Evolutionary conservation across 2,888 invertebrate genomes (phyloP).

Genomic region (Pyralis farinalis): DNA sequence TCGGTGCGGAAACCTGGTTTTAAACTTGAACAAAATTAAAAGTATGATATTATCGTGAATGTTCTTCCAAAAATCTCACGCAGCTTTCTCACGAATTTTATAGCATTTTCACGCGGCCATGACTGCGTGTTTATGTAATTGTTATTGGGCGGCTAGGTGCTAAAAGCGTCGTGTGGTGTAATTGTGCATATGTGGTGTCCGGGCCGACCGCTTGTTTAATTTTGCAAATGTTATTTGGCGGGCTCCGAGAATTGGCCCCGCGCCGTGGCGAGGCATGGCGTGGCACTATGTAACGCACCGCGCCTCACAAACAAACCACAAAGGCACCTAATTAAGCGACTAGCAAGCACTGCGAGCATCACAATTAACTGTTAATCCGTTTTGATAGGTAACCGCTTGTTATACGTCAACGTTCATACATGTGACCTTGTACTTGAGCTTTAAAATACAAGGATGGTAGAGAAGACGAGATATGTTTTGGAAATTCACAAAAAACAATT

Average conservation of each 20-base stretch:
- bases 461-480: too few relatives aligned
- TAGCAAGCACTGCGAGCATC: constrained; percentile 28
- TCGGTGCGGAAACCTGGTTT: too few relatives aligned
- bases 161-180: constrained; percentile 46
- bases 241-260: constrained; percentile 9
- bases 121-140: constrained; percentile 23
- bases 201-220: constrained; percentile 55
- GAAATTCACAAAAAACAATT: too few relatives aligned
- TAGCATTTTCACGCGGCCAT: not conserved
- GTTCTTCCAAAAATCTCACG: too few relatives aligned
- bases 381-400: constrained; percentile 23
- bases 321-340: constrained; percentile 55
- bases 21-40: too few relatives aligned
- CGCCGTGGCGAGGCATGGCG: too few relatives aligned
- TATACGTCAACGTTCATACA: too few relatives aligned
- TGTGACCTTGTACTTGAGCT: too few relatives aligned
- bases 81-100: too few relatives aligned
- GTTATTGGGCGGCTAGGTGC: constrained; percentile 48
- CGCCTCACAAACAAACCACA: constrained; percentile 47
- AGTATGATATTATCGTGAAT: too few relatives aligned
- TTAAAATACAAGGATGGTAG: too few relatives aligned
- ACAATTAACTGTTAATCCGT: constrained; percentile 43
- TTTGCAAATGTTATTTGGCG: constrained; percentile 66
- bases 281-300: constrained; percentile 13
- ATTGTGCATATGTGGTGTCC: constrained; percentile 42